phyloP scores from a whole-genome alignment of 2,113 vertebrate genomes.

The Oceanodroma tethys region DNA sequence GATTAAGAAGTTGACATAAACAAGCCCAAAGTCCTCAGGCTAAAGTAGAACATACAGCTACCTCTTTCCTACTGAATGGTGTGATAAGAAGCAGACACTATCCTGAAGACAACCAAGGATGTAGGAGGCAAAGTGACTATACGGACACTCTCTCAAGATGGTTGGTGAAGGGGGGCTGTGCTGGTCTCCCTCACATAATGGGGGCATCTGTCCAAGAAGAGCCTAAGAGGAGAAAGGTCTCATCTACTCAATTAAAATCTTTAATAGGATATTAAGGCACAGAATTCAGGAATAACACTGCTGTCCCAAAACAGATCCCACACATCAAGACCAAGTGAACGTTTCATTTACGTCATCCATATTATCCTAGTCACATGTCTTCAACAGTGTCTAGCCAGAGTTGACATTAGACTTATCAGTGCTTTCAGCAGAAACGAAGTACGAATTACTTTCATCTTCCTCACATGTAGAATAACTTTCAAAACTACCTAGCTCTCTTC shows the following conservation, averaged over 20 bases:
- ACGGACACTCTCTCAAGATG: background rate
- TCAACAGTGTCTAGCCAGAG: background rate
- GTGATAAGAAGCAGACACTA: background rate
- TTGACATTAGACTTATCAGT: background rate
- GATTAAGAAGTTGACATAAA: background rate
- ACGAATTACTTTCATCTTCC: background rate
- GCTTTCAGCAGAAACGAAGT: background rate
- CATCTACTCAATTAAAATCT: background rate
- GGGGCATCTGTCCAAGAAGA: background rate
- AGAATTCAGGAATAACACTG: background rate
- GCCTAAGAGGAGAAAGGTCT: background rate
- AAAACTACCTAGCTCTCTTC: background rate
- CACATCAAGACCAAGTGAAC: background rate
- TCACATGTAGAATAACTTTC: background rate
- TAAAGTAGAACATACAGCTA: background rate
- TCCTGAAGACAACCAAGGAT: background rate
- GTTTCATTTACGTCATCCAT: background rate
- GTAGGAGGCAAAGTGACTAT: background rate
- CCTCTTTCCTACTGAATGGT: fast-evolving
- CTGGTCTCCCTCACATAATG: fast-evolving
- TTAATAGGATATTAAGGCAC: background rate
- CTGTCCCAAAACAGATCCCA: background rate
- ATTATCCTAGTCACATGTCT: background rate
- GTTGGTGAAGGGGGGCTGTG: background rate
- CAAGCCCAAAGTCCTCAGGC: background rate